Base-by-base conservation (phyloP, 2,113 vertebrate genomes). In the Hipposideros armiger region DNA sequence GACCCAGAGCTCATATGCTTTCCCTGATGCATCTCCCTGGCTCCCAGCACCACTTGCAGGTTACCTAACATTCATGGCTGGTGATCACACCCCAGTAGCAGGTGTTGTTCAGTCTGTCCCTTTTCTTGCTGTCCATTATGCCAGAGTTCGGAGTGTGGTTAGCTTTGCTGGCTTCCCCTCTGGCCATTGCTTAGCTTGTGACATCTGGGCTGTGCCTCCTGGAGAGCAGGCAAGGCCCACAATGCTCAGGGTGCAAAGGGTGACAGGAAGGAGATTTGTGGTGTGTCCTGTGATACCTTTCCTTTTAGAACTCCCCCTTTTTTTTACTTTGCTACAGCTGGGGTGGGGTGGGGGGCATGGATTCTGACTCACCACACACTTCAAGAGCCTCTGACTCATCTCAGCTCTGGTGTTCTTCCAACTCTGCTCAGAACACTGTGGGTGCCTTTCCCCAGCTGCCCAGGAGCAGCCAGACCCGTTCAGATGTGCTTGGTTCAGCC, bases 401-500 rank as follows among this genome's bases (percentile, higher is more conserved):
- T 64, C 66, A 7, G 73, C 20, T 16, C 89, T 97, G 97, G 95
- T 97, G 91, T 95, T 94, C 95, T 96, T 94, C 97, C 97, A 98
- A 32, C 36, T 73, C 64, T 73, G 93, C 78, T 96, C 93, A 66
- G 93, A 86, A 89, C 82, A 88, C 91, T 80, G 82, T 84, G 94
- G 86, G 64, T 96, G 93, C 89, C 94, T 94, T 98, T 97, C 82
- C 77, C 85, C 94, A 97, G 97, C 95, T 94, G 97, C 88, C 95
- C 83, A 42, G 73, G 74, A 87, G 90, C 56, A 4, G 90, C 90
- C 94, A 74, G 92, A 28, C 91, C 76, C 24, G 7, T 93, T 97
- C 89, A 85, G 94, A 98, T 95, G 95, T 74, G 84, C 91, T 91
- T 58, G 56, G 77, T 96, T 92, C 95, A 96, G 89, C 92, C 93